Base-by-base conservation (phyloP, 1,140 invertebrate genomes). In the Eciton burchellii region DNA sequence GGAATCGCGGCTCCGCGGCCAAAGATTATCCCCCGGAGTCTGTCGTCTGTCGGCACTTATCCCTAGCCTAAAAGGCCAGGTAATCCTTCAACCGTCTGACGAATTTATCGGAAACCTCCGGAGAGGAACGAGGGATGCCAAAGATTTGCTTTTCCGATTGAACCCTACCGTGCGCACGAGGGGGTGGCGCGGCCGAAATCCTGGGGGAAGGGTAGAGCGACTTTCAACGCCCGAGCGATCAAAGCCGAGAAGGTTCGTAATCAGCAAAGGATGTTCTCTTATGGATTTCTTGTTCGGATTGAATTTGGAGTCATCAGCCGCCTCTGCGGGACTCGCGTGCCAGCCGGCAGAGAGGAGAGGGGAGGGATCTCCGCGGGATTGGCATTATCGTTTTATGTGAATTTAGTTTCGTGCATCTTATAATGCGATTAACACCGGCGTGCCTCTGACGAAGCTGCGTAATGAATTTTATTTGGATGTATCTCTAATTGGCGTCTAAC, bases 111-210 rank as follows among this genome's bases (percentile, higher is more conserved):
- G 81, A 86, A 88, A 84, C 82, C 49, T 74, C 74, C 70, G 82
- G 77, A 81, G 60, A 81, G 81, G 71, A 82, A 82, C 9, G 68
- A 66, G 82, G 81, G 73, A 86, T 41, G 84, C 84, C 84, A 88
- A 92, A 93, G 92, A 93, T 94, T 93, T 93, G 92, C 92, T 93
- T 93, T 93, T 92, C 90, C 90, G 92, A 94, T 93, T 93, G 92
- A 93, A 90, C 90, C 59, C 89, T 84, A 84, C 72, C 82, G 68
- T 73, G 84, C 66, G 66, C 83, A 45, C 19, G 56, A 12, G 45
- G 70, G 24, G 14, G 54, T 16, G 57, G 41, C 4, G 41, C n/a
- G n/a, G 45, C 26, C 41, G 73, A 45, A 70, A 82, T 68, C 65
- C 47, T 82, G 66, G 56, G 76, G 82, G 71, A 79, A 73, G 74